Percentiles rank a stretch among this genome's conserved stretches.
These are phyloP conservation scores for Drosophila paramelanica DNA, from an alignment of 2,888 invertebrate genomes.

Conservation along the genomic window DNA sequence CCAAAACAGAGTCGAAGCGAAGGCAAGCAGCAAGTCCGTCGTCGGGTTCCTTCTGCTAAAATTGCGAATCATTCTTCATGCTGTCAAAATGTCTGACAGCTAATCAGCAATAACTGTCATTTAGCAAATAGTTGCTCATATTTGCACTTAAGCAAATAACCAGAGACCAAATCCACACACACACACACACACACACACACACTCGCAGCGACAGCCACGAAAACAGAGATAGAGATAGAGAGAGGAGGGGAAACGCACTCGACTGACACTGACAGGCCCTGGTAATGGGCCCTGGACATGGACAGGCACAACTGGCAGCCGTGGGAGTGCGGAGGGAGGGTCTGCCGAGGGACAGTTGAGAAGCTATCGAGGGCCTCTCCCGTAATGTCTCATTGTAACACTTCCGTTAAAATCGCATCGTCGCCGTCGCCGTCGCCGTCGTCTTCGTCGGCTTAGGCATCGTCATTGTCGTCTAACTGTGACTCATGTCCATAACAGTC, in stretches of 20 bases:
- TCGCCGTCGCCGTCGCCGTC: conserved; percentile 44
- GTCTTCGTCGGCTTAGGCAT: conserved; percentile 28
- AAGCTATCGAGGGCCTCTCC: conserved; percentile 47
- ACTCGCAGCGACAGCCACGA: not conserved
- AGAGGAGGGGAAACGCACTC: conserved; percentile 13
- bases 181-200: conserved; percentile 3
- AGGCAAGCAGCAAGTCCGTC: conserved; percentile 11
- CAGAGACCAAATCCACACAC: conserved; percentile 35
- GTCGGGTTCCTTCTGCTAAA: conserved; percentile 56
- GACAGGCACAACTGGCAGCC: conserved; percentile 45
- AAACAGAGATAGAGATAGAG: not conserved
- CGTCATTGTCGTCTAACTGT: conserved; percentile 68
- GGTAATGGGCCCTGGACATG: conserved; percentile 59
- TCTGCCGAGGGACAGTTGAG: conserved; percentile 29
- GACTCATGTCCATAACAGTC: conserved; percentile 81
- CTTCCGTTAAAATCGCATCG: conserved; percentile 74
- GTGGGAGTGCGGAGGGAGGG: conserved; percentile 4
- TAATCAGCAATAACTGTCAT: conserved; percentile 82
- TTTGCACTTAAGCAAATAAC: conserved; percentile 82
- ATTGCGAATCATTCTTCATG: conserved; percentile 78
- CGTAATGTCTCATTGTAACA: conserved; percentile 73
- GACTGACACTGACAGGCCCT: conserved; percentile 67
- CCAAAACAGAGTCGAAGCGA: not conserved
- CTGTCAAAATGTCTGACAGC: conserved; percentile 81
- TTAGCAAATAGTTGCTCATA: conserved; percentile 82